Base-by-base conservation (phyloP, 2,797 vertebrate genomes). In the Toxotes lorentzi region DNA sequence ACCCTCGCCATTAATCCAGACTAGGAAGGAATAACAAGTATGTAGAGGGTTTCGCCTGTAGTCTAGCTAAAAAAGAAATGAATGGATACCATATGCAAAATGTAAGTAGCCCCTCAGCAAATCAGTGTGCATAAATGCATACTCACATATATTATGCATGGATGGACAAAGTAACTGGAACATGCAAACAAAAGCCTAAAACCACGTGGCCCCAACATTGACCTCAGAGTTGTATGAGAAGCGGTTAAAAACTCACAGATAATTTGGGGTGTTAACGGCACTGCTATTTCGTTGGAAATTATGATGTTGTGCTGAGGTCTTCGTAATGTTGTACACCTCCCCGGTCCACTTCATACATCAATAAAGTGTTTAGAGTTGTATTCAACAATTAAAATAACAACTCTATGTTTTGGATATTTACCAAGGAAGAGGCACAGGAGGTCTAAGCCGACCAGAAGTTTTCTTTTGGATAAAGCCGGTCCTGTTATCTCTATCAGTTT, bases 401-500 rank as follows among this genome's bases (percentile, higher is more conserved):
- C 47, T n/a, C 7, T n/a, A 48, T 30, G 7, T 27, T 19, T 38
- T 24, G 3, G 4, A 66, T 72, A 85, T 69, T 93, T 86, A 95
- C 94, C 94, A 3, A 95, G 88, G 23, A 92, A 74, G 62, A 95
- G 89, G 58, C 93, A 95, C 65, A 95, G 76, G 1, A 95, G 74
- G 74, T 95, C 94, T 41, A 94, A 78, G 4, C 82, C 91, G 2
- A 95, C 92, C 74, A 95, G 85, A 43, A 94, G 83, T 76, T 89
- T 92, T 34, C 91, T 76, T 35, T 88, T 92, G 41, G 92, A 92
- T 30, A 94, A 76, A 67, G 90, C 74, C 1, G 84, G 69, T 68
- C 88, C 92, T 1, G 50, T 85, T 7, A 77, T 74, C 40, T 88
- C 80, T 1, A 86, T 40, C 41, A 84, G 83, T 62, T 88, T 91